Percentiles rank a stretch among this genome's conserved stretches.
These are phyloP conservation scores for Spilogale gracilis DNA, from an alignment of 2,113 vertebrate genomes.

Conservation along the genomic window DNA sequence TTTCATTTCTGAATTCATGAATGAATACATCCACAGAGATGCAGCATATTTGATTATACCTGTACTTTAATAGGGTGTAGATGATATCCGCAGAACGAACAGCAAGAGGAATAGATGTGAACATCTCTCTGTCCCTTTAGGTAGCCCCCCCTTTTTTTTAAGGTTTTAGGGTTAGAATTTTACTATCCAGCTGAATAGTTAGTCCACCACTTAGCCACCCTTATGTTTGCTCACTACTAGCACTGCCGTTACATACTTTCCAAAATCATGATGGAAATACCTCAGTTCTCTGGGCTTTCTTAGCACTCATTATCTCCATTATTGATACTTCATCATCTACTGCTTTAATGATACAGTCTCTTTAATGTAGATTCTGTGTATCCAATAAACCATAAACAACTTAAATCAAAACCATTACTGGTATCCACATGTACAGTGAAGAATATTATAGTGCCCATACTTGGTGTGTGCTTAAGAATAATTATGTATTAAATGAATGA, in stretches of 20 bases:
- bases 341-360: not conserved
- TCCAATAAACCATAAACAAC: not conserved
- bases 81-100: not conserved
- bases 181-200: not conserved
- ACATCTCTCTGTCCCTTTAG: not conserved
- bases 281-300: not conserved
- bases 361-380: not conserved
- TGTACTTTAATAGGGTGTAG: not conserved
- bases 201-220: not conserved
- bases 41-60: not conserved
- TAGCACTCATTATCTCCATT: not conserved
- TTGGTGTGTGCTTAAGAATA: not conserved
- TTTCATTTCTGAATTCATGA: not conserved
- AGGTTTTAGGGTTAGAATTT: not conserved
- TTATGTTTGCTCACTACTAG: not conserved
- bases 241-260: not conserved
- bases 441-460: not conserved
- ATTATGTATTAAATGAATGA: not conserved
- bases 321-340: not conserved
- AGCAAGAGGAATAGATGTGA: not conserved
- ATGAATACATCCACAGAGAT: not conserved
- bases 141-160: not conserved
- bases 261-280: not conserved
- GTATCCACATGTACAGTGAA: not conserved
- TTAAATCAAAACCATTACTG: not conserved